These are phyloP conservation scores for Butorides virescens DNA, from an alignment of 2,113 vertebrate species.

Conservation along the genomic window DNA sequence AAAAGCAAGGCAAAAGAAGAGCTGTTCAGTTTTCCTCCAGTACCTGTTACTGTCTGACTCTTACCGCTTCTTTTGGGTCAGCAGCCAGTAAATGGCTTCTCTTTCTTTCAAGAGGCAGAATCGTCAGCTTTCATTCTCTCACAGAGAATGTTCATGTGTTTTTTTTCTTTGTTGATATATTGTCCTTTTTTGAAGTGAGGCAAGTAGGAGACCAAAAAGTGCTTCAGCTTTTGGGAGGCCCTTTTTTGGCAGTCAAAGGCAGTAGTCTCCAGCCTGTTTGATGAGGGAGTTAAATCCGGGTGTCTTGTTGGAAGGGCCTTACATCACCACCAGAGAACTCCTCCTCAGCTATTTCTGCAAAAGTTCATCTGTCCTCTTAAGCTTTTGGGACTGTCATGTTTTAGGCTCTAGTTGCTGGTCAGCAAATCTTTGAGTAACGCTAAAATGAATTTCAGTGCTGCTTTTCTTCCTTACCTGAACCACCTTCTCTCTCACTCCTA, in stretches of 20 bases:
- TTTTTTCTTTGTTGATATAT: not conserved
- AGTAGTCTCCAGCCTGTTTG: not conserved
- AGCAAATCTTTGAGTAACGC: not conserved
- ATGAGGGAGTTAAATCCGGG: not conserved
- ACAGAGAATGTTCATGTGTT: not conserved
- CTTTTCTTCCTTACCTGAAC: not conserved
- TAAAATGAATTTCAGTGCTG: not conserved
- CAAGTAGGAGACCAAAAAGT: not conserved
- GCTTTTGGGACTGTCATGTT: not conserved
- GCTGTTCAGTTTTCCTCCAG: not conserved
- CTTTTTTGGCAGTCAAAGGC: not conserved
- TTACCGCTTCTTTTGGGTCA: not conserved
- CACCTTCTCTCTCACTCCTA: not conserved
- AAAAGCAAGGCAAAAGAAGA: not conserved
- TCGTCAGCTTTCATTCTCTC: not conserved
- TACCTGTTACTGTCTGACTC: not conserved
- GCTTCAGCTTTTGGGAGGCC: not conserved
- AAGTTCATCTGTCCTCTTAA: not conserved
- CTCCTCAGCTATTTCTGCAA: not conserved
- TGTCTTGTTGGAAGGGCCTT: not conserved
- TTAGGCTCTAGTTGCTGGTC: not conserved
- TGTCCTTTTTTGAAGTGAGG: not conserved
- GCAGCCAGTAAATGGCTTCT: not conserved
- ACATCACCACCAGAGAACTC: not conserved
- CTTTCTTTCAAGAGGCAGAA: not conserved